A percentile compares a stretch with the other conserved stretches of the same genome.
These are phyloP conservation scores for Motacilla alba DNA, from an alignment of 2,113 vertebrate species.

Conservation along the genomic window DNA sequence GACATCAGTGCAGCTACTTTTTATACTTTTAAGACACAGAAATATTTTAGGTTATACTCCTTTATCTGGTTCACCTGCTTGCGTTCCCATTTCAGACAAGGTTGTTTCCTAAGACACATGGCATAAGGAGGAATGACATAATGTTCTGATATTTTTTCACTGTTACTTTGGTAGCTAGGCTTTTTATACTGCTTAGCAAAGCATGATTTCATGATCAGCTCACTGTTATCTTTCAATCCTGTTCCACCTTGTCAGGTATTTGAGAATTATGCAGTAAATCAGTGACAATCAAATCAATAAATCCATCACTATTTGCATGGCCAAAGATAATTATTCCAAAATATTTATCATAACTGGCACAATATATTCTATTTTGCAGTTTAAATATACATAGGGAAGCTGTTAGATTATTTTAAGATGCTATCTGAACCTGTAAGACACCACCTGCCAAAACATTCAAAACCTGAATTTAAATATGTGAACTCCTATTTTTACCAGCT, in stretches of 20 bases:
- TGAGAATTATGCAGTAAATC: neutral
- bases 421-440: neutral
- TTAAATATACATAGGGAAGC: neutral
- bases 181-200: neutral
- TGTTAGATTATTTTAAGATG: conserved; percentile 14
- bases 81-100: neutral
- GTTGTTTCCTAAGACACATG: neutral
- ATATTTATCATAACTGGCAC: neutral
- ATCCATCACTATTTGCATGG: neutral
- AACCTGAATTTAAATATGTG: neutral
- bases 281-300: neutral
- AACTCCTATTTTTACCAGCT: neutral
- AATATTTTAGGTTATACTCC: neutral
- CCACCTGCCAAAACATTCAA: neutral
- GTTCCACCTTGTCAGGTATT: neutral
- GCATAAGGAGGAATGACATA: neutral
- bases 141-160: neutral
- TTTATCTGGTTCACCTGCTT: neutral
- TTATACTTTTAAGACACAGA: neutral
- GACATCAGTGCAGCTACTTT: neutral
- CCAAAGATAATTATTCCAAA: neutral
- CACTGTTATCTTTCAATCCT: neutral
- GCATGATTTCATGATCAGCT: neutral
- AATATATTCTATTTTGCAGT: neutral
- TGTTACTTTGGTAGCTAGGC: neutral